Percentiles rank a stretch among this genome's conserved stretches.
These are phyloP conservation scores for Pseudomyrmex cubaensis DNA, from an alignment of 1,140 invertebrate species.

Conservation along the genomic window DNA sequence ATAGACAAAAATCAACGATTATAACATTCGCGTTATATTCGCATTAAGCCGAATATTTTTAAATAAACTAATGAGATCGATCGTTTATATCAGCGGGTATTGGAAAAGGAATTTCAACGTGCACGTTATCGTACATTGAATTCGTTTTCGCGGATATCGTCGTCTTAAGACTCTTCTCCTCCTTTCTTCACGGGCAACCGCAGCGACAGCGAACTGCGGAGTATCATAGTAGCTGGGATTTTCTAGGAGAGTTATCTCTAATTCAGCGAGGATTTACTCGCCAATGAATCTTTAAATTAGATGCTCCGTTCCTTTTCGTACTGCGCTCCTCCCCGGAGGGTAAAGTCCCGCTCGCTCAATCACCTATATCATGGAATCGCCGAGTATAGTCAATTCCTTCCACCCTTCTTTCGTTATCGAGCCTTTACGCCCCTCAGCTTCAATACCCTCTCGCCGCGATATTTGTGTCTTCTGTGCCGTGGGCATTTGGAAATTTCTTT, in stretches of 20 bases:
- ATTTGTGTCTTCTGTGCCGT: conserved; percentile 48
- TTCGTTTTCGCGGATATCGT: conserved; percentile 69
- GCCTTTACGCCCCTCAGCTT: conserved; percentile 18
- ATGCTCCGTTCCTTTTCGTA: conserved; percentile 73
- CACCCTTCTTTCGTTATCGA: conserved; percentile 58
- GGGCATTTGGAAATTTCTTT: conserved; percentile 30
- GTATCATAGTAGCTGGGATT: conserved; percentile 83
- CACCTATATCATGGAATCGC: conserved; percentile 75
- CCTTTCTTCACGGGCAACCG: conserved; percentile 54
- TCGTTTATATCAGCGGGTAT: conserved; percentile 26
- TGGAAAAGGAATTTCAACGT: neutral
- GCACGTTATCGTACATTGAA: conserved; percentile 61
- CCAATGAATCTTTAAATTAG: conserved; percentile 87
- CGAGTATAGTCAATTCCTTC: conserved; percentile 51
- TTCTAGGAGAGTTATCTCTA: conserved; percentile 85
- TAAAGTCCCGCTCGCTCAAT: conserved; percentile 71
- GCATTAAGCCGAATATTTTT: neutral
- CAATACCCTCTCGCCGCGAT: conserved; percentile 17
- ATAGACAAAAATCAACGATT: neutral
- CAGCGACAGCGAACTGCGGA: conserved; percentile 47
- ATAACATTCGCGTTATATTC: neutral
- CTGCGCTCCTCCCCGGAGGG: conserved; percentile 44
- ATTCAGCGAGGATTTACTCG: conserved; percentile 86
- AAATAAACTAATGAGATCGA: neutral
- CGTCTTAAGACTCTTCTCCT: conserved; percentile 67